A percentile compares a stretch with the other conserved stretches of the same genome.
Evolutionary conservation across 2,797 vertebrate genomes (phyloP).

Genomic region (Numenius phaeopus): DNA sequence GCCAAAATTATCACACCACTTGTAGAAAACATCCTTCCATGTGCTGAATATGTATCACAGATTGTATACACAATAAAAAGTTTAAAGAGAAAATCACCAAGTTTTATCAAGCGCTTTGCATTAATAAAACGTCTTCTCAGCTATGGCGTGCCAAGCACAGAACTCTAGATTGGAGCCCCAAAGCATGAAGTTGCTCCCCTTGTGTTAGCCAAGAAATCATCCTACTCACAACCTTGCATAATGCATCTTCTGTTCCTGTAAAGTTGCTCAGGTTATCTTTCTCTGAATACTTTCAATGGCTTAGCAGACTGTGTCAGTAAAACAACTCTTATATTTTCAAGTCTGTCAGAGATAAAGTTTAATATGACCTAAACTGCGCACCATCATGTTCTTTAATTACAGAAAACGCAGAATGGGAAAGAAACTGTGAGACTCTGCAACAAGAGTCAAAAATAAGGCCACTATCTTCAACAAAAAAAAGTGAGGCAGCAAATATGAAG

Average conservation of each 20-base stretch:
- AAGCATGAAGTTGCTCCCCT: not conserved
- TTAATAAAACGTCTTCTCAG: not conserved
- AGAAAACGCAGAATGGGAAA: not conserved
- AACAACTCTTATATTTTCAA: not conserved
- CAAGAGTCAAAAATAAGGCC: not conserved
- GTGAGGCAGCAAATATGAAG: not conserved
- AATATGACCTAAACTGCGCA: not conserved
- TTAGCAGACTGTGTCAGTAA: not conserved
- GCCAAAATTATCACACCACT: not conserved
- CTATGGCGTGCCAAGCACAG: not conserved
- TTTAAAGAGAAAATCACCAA: not conserved
- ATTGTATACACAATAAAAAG: rapidly evolving
- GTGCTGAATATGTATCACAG: not conserved
- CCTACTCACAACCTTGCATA: not conserved
- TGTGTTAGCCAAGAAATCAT: not conserved
- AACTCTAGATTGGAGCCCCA: not conserved
- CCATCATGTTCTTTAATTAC: rapidly evolving
- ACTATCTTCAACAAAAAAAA: not conserved
- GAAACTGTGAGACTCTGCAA: not conserved
- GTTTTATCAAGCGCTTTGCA: not conserved
- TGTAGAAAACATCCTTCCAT: rapidly evolving
- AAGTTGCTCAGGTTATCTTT: not conserved
- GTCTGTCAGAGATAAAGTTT: not conserved
- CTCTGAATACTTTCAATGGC: not conserved
- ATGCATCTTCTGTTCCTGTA: not conserved